phyloP scores from a whole-genome alignment of 2,113 vertebrate species.

The Salminus brasiliensis region DNA sequence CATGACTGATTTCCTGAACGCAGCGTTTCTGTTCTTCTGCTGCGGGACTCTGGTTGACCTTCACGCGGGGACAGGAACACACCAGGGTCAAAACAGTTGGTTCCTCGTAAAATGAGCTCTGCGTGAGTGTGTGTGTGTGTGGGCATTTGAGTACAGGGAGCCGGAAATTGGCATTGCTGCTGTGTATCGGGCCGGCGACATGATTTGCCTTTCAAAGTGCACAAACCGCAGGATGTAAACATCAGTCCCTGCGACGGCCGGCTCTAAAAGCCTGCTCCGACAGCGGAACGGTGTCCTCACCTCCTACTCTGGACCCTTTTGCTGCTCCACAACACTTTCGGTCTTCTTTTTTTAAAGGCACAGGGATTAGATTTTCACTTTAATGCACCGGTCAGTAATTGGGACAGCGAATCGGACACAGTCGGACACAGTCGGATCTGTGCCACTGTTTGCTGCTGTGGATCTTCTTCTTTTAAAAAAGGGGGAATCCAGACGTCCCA shows the following conservation, averaged over 20 bases:
- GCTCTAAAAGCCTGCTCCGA: neutral
- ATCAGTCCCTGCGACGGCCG: neutral
- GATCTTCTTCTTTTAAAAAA: neutral
- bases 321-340: neutral
- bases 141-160: slow-evolving; percentile 3
- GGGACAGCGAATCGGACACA: neutral
- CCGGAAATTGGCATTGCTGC: slow-evolving; percentile 6
- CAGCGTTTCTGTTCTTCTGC: slow-evolving; percentile 21
- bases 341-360: neutral
- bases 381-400: neutral
- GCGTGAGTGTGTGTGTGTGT: neutral
- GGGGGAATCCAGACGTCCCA: neutral
- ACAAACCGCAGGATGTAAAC: slow-evolving; percentile 10
- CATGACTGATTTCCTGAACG: slow-evolving; percentile 44
- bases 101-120: slow-evolving; percentile 21
- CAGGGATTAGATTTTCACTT: neutral
- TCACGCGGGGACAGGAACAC: neutral
- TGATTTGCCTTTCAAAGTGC: slow-evolving; percentile 13
- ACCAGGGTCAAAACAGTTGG: slow-evolving; percentile 37
- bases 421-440: neutral
- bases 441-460: neutral
- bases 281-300: neutral
- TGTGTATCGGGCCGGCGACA: slow-evolving; percentile 3
- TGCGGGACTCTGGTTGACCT: slow-evolving; percentile 18
- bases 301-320: too few species aligned